Evolutionary conservation across 2,888 invertebrate genomes (phyloP).

Genomic region (Sphecodes monilicornis): DNA sequence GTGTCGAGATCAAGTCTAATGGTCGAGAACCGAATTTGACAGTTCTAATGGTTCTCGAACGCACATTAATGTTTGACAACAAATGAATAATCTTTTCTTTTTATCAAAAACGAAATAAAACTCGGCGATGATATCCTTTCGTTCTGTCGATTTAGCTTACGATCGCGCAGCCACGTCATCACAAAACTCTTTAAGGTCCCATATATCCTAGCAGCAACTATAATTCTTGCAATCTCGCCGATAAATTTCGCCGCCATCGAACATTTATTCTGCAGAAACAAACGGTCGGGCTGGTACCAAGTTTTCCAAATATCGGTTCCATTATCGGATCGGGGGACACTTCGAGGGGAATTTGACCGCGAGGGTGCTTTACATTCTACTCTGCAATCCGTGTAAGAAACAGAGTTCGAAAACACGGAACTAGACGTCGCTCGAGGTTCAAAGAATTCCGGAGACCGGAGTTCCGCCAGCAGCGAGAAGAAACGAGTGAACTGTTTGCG

Average conservation of each 20-base stretch:
- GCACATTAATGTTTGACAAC: neutral
- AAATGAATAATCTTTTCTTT: neutral
- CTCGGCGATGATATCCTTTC: neutral
- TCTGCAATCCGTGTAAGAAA: neutral
- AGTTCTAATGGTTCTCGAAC: too few relatives aligned
- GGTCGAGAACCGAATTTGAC: too few relatives aligned
- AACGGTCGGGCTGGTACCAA: neutral
- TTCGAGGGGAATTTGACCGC: conserved; percentile 7
- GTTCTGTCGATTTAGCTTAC: neutral
- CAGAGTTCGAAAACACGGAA: neutral
- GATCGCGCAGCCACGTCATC: neutral
- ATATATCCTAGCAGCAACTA: neutral
- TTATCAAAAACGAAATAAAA: neutral
- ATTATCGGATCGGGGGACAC: neutral
- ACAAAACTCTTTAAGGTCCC: neutral
- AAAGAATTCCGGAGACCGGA: neutral
- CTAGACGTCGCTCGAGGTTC: neutral
- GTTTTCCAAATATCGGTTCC: neutral
- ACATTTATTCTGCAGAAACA: neutral
- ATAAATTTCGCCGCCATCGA: neutral
- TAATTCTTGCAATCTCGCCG: conserved; percentile 1
- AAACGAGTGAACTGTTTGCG: conserved; percentile 25
- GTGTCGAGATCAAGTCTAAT: too few relatives aligned
- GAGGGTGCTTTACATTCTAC: neutral
- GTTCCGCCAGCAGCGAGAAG: neutral